These are phyloP conservation scores for Drosophila parvula DNA, from an alignment of 1,140 invertebrate genomes.

Conservation along the genomic window DNA sequence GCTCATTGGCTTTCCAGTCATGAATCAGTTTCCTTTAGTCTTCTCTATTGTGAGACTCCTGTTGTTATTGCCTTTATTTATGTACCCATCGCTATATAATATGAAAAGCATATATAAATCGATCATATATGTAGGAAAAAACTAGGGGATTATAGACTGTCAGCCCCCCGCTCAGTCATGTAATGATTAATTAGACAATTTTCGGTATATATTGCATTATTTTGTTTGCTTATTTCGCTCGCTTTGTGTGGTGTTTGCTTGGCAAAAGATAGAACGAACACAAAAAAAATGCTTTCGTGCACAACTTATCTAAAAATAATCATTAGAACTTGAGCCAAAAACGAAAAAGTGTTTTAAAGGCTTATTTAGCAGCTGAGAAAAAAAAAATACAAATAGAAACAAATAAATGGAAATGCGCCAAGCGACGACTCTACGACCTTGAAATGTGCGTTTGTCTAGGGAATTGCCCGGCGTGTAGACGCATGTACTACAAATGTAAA, in stretches of 20 bases:
- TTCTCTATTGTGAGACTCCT: constrained; percentile 12
- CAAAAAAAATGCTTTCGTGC: constrained; percentile 44
- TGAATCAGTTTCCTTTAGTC: constrained; percentile 32
- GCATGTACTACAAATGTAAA: constrained; percentile 10
- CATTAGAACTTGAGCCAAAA: constrained; percentile 77
- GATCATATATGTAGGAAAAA: constrained; percentile 31
- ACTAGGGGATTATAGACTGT: background rate
- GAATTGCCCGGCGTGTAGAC: constrained; percentile 1
- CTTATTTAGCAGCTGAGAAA: constrained; percentile 31
- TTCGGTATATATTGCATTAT: constrained; percentile 43
- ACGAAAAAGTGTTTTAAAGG: constrained; percentile 50
- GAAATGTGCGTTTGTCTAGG: constrained; percentile 45
- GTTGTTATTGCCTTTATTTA: constrained; percentile 22
- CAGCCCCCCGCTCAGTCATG: constrained; percentile 26
- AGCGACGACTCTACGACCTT: constrained; percentile 58
- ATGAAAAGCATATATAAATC: constrained; percentile 24
- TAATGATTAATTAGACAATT: constrained; percentile 63
- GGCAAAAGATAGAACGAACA: constrained; percentile 16
- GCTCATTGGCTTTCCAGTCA: constrained; percentile 43
- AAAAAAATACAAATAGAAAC: constrained; percentile 17
- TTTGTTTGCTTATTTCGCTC: constrained; percentile 20
- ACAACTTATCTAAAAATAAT: constrained; percentile 74
- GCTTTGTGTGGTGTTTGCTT: constrained; percentile 32
- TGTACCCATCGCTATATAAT: constrained; percentile 29
- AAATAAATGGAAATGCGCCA: constrained; percentile 56